These are phyloP conservation scores for Morelia viridis DNA, from an alignment of 2,797 vertebrate species.

Conservation along the genomic window DNA sequence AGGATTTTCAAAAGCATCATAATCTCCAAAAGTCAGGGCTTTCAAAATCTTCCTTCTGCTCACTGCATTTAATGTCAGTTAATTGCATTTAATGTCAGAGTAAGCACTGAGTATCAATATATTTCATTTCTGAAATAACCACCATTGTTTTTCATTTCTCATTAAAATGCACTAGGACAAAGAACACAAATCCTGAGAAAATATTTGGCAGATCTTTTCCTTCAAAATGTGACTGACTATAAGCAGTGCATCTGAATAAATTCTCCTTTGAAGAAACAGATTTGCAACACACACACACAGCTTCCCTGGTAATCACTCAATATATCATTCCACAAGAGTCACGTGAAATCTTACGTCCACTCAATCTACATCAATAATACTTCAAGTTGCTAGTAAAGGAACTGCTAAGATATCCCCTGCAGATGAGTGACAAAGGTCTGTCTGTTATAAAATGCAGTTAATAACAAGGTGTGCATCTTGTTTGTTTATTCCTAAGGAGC, in stretches of 20 bases:
- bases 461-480: conserved; percentile 61
- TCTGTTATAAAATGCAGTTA: conserved; percentile 56
- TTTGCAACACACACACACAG: conserved; percentile 38
- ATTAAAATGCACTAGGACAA: conserved; percentile 23
- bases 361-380: conserved; percentile 41
- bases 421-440: conserved; percentile 50
- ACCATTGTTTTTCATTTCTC: background rate
- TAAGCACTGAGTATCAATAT: conserved; percentile 19
- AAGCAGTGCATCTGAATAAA: conserved; percentile 37
- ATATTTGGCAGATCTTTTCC: conserved; percentile 31
- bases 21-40: conserved; percentile 39
- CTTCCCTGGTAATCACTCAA: conserved; percentile 53
- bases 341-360: conserved; percentile 13
- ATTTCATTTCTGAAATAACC: conserved; percentile 36
- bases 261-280: conserved; percentile 45
- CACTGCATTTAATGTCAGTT: conserved; percentile 36
- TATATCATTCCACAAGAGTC: conserved; percentile 39
- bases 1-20: conserved; percentile 43
- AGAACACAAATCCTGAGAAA: conserved; percentile 27
- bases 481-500: conserved; percentile 65
- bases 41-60: conserved; percentile 43
- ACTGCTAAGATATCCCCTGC: conserved; percentile 50
- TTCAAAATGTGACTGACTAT: conserved; percentile 32
- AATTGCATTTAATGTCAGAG: conserved; percentile 43
- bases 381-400: conserved; percentile 27